Conservation (phyloP, 2,888 invertebrate species). For the Clepsis dumicolana region DNA sequence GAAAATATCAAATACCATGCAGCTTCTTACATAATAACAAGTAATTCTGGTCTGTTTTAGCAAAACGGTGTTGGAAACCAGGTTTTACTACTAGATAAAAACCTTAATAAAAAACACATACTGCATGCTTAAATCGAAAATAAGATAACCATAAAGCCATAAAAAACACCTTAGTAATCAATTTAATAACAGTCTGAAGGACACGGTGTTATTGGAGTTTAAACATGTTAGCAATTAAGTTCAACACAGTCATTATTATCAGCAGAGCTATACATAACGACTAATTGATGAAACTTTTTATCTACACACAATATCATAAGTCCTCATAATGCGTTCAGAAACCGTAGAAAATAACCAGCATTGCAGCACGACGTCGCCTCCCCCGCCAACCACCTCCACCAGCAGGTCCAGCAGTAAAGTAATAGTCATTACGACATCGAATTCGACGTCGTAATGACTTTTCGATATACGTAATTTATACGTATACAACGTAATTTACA, state of each 20-base stretch:
- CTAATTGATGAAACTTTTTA: too few relatives aligned
- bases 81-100: neutral
- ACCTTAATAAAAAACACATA: neutral
- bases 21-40: neutral
- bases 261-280: too few relatives aligned
- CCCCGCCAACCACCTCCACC: too few relatives aligned
- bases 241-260: neutral
- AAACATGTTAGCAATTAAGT: neutral
- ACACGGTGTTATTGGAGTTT: neutral
- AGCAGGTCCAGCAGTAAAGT: too few relatives aligned
- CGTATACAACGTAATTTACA: too few relatives aligned
- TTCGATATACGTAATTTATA: too few relatives aligned
- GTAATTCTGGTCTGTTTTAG: slow-evolving; percentile 21
- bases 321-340: too few relatives aligned
- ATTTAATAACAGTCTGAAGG: slow-evolving; percentile 6
- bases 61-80: neutral
- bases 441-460: too few relatives aligned
- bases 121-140: neutral
- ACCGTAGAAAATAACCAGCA: too few relatives aligned
- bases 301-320: too few relatives aligned
- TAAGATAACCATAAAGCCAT: neutral
- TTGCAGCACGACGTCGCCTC: too few relatives aligned
- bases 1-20: slow-evolving; percentile 1
- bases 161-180: neutral
- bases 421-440: too few relatives aligned